Evolutionary conservation across 2,113 vertebrate species (phyloP).

Genomic region (Rhinolophus sinicus): DNA sequence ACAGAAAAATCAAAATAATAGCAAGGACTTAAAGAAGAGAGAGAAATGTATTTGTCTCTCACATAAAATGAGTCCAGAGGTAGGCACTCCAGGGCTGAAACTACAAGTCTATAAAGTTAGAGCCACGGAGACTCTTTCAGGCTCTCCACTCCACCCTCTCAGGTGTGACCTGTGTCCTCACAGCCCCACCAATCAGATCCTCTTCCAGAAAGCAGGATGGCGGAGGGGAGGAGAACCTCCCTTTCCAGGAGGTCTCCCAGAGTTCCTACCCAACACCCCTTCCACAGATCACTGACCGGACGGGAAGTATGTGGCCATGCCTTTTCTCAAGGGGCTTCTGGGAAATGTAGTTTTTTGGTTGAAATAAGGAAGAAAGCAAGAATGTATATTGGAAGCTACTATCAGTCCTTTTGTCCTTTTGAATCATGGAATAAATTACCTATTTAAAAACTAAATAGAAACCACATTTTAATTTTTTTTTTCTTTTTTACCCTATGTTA

Average conservation of each 20-base stretch:
- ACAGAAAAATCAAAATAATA: background rate
- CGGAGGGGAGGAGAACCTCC: background rate
- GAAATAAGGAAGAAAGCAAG: background rate
- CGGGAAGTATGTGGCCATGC: background rate
- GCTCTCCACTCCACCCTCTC: too few species aligned
- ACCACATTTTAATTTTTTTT: background rate
- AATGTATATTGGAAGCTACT: background rate
- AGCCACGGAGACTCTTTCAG: background rate
- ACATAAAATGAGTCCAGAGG: background rate
- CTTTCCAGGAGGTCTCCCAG: background rate
- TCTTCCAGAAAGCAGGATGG: background rate
- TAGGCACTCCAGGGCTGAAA: background rate
- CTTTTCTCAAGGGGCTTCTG: background rate
- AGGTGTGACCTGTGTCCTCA: background rate
- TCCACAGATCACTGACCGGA: too few species aligned
- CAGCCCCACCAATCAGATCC: too few species aligned
- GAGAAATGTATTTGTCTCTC: background rate
- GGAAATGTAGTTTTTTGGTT: background rate
- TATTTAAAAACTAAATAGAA: constrained; percentile 33
- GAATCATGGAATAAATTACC: background rate
- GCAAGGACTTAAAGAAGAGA: background rate
- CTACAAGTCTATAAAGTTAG: background rate
- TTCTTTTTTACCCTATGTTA: background rate
- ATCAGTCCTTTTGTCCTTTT: background rate
- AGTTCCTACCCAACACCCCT: background rate